Percentiles rank a stretch among this genome's conserved stretches.
Conservation (phyloP, 2,888 invertebrate genomes). For the Gnatocerus cornutus region DNA sequence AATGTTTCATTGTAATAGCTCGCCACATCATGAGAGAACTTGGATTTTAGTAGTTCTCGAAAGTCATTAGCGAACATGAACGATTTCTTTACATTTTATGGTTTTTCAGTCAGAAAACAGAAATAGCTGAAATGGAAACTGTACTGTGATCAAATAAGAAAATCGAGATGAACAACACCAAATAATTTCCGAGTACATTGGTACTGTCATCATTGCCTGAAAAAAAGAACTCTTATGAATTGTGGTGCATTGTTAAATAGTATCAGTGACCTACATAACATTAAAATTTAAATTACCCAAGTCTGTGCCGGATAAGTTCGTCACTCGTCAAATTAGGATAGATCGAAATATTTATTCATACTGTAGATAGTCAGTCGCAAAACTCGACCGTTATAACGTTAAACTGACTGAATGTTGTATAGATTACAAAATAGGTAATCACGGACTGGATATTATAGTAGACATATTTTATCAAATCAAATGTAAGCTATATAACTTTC, state of each 20-base stretch:
- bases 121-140: slow-evolving; percentile 93
- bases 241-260: slow-evolving; percentile 69
- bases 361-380: slow-evolving; percentile 49
- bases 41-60: too few relatives aligned
- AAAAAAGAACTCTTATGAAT: slow-evolving; percentile 67
- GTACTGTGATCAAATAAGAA: slow-evolving; percentile 82
- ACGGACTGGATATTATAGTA: slow-evolving; percentile 19
- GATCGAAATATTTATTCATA: slow-evolving; percentile 47
- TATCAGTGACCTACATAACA: slow-evolving; percentile 56
- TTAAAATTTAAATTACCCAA: slow-evolving; percentile 3
- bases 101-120: slow-evolving; percentile 72
- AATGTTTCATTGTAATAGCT: too few relatives aligned
- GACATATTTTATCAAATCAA: slow-evolving; percentile 32
- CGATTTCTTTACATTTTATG: not conserved
- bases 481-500: slow-evolving; percentile 60
- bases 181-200: slow-evolving; percentile 43
- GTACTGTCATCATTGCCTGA: slow-evolving; percentile 61
- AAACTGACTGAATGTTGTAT: slow-evolving; percentile 43
- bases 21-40: too few relatives aligned
- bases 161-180: slow-evolving; percentile 57
- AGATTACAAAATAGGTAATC: slow-evolving; percentile 20
- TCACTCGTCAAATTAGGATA: slow-evolving; percentile 39
- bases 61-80: too few relatives aligned
- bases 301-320: slow-evolving; percentile 27
- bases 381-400: slow-evolving; percentile 48